Base-by-base conservation (phyloP, 2,888 invertebrate genomes). In the Magallana nippona region DNA sequence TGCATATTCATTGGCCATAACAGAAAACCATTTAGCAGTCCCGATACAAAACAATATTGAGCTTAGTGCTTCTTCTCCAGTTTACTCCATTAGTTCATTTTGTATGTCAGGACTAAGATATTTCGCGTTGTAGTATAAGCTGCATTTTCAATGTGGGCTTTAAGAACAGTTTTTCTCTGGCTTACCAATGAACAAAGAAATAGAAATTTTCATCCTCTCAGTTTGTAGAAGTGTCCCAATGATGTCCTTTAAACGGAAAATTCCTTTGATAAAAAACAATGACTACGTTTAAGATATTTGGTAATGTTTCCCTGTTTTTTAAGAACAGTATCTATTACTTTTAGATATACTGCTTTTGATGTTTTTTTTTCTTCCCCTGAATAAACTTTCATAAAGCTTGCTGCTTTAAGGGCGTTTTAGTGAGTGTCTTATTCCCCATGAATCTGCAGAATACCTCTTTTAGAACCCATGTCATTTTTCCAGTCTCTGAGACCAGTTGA, bases 91-190 rank as follows among this genome's bases (percentile, higher is more conserved):
- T 0, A 81, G 19, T 55, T 81, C 81, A 55, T 81, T 81, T 81
- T 81, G 81, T 2, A 81, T 81, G 22, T 63, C 81, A 10, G 81
- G 81, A n/a, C 81, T 81, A 5, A 63, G 10, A 55, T 63, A 81
- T 55, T 81, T 62, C 8, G 81, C 63, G 55, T 81, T 63, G 55
- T 63, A 81, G n/a, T n/a, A n/a, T n/a, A n/a, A 19, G 81, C 62
- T 19, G 81, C 81, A 44, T 62, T 55, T 58, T 19, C 63, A 13
- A 27, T 27, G 27, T 80, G 58, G 2, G 60, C 80, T 32, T 32
- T 32, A 3, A 81, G 22, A 63, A 81, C 11, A 3, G 63, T 55
- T 55, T 63, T 44, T 63, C 55, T 44, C 63, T 55, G 10, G 55
- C 81, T 10, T 17, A 2, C 63, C 81, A 81, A 2, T 22, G 62